phyloP scores from a whole-genome alignment of 2,888 invertebrate genomes.

The Philaethria dido region DNA sequence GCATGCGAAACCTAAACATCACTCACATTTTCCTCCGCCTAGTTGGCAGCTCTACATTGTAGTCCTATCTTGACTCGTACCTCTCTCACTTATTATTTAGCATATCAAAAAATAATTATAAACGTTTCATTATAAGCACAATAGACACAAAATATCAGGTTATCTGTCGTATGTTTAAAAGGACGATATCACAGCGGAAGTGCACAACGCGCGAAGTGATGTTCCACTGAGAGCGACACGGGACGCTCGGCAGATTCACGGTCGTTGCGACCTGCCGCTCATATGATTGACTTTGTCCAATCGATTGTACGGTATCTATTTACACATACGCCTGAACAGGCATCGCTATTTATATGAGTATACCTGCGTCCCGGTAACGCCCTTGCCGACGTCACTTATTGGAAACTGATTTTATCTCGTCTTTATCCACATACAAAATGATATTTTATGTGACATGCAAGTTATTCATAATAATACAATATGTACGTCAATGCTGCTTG shows the following conservation, averaged over 20 bases:
- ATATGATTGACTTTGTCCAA: constrained; percentile 79
- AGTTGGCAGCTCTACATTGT: constrained; percentile 77
- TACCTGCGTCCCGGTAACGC: constrained; percentile 56
- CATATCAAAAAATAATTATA: constrained; percentile 50
- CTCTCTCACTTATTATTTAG: constrained; percentile 54
- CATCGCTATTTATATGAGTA: constrained; percentile 55
- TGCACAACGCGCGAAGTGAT: constrained; percentile 68
- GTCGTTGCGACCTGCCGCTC: constrained; percentile 74
- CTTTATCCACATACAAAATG: constrained; percentile 36
- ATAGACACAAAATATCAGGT: constrained; percentile 36
- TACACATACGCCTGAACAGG: constrained; percentile 61
- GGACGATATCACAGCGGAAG: constrained; percentile 60
- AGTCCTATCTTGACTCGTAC: constrained; percentile 56
- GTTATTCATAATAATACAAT: constrained; percentile 36
- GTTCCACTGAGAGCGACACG: constrained; percentile 55
- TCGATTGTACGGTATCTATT: constrained; percentile 71
- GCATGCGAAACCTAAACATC: constrained; percentile 39
- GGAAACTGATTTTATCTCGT: constrained; percentile 53
- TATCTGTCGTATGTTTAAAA: constrained; percentile 31
- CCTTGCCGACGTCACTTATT: constrained; percentile 62
- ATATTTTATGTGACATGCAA: constrained; percentile 41
- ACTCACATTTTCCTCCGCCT: constrained; percentile 79
- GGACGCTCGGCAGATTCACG: constrained; percentile 75
- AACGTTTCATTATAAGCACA: constrained; percentile 50
- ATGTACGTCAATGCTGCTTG: constrained; percentile 26